These are phyloP conservation scores for Craniophora ligustri DNA, from an alignment of 2,888 invertebrate genomes.

Conservation along the genomic window DNA sequence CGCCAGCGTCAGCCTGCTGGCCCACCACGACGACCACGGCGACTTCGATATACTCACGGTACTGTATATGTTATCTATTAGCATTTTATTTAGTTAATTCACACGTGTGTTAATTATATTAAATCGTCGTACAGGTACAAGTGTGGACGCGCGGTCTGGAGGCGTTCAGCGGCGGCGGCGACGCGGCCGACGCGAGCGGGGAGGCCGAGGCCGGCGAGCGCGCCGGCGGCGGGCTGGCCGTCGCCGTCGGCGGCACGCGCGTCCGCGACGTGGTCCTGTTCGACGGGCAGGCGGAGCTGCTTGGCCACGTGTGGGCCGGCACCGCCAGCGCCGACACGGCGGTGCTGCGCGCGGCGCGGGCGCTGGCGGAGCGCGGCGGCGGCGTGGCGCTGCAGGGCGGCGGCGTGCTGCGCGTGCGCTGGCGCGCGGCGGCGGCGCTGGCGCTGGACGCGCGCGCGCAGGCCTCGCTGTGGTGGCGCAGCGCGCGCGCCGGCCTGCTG, in stretches of 20 bases:
- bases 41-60: conserved; percentile 51
- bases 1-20: conserved; percentile 64
- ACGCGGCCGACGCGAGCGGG: conserved; percentile 22
- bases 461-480: conserved; percentile 51
- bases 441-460: conserved; percentile 52
- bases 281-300: conserved; percentile 68
- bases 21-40: conserved; percentile 19
- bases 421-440: conserved; percentile 47
- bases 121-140: conserved; percentile 53
- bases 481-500: conserved; percentile 43
- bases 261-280: conserved; percentile 60
- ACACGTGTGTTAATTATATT: too few relatives aligned
- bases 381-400: conserved; percentile 47
- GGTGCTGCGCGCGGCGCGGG: conserved; percentile 65
- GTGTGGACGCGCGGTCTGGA: conserved; percentile 70
- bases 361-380: conserved; percentile 17
- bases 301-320: conserved; percentile 80
- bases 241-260: conserved; percentile 67
- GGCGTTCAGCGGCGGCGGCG: conserved; percentile 50
- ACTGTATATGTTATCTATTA: not conserved
- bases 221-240: conserved; percentile 63
- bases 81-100: too few relatives aligned
- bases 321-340: conserved; percentile 69
- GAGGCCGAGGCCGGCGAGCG: conserved; percentile 47
- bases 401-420: conserved; percentile 23